phyloP scores from a whole-genome alignment of 2,888 invertebrate genomes.

The Urechis unicinctus region DNA sequence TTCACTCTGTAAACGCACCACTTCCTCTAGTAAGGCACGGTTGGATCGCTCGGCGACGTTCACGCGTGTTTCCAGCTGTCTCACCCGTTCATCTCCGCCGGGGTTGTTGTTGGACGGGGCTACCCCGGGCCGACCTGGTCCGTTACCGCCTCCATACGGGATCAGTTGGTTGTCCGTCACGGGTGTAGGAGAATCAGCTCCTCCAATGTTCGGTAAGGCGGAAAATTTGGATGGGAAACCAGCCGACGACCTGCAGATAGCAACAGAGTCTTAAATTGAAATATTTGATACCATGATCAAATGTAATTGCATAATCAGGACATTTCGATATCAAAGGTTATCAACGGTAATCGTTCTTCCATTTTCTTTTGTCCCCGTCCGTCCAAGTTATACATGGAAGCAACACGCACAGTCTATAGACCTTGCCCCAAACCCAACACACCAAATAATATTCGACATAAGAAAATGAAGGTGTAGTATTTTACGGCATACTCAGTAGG shows the following conservation, averaged over 20 bases:
- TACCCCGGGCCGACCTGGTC: not conserved
- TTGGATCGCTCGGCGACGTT: constrained; percentile 47
- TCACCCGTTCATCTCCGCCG: not conserved
- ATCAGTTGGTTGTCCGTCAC: not conserved
- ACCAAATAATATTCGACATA: too few species aligned
- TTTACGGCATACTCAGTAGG: too few species aligned
- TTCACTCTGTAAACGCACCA: constrained; percentile 45
- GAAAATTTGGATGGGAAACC: not conserved
- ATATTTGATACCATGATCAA: too few species aligned
- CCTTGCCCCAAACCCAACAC: too few species aligned
- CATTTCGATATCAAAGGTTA: too few species aligned
- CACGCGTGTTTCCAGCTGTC: constrained; percentile 41
- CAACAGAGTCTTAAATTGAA: too few species aligned
- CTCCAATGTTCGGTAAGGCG: not conserved
- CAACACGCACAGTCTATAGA: too few species aligned
- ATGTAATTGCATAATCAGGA: too few species aligned
- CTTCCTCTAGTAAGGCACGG: constrained; percentile 48
- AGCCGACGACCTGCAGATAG: not conserved
- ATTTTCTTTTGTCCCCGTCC: too few species aligned
- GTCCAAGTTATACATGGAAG: too few species aligned
- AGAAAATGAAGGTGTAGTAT: too few species aligned
- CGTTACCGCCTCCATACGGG: not conserved
- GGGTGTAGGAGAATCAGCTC: not conserved
- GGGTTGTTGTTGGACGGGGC: not conserved
- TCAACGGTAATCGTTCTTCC: too few species aligned